Evolutionary conservation across 2,888 invertebrate genomes (phyloP), one percentile per base, ranked within the genome.

Genomic region (Thalpophila matura): DNA sequence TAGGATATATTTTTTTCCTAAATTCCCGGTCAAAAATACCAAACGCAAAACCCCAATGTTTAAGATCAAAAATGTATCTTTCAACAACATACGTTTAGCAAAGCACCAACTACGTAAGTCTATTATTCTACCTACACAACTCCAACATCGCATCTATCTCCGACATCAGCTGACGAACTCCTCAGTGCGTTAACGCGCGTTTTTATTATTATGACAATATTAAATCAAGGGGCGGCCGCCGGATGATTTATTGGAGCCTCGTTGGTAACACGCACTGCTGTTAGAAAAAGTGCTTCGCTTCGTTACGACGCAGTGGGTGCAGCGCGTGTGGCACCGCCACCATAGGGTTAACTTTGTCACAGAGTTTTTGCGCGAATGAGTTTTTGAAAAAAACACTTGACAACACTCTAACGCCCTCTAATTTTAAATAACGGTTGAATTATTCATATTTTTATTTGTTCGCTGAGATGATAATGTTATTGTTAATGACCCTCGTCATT

Each of bases 141-240:
- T 1, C 4, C 31, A 40, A 22, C 22, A 69, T 51, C 74, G 54
- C 60, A 53, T 79, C 78, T 78, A 22, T 38, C 31, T 31, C 5
- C 4, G 12, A 35, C 31, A 47, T 73, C 40, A 58, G 51, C 49
- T 43, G 33, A 50, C 49, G 47, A 29, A 54, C 50, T 63, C 33
- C 27, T 45, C 54, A 38, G 46, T 61, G 83, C 86, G 86, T 87
- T 90, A 90, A 89, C 90, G 88, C 79, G 84, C 72, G 89, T 92
- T 92, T 92, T 91, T 91, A 89, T 91, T 89, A 88, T 89, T 86
- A 90, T 89, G 91, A 92, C 89, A 92, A 91, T 90, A 92, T 92
- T 92, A 92, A 92, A 91, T 91, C 90, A 89, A 86, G 88, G 87
- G 90, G 89, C 87, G 89, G 77, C 82, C 81, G 82, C 71, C 26